Percentiles rank a stretch among this genome's conserved stretches.
Evolutionary conservation across 2,113 vertebrate species (phyloP).

Genomic region (Phaethon lepturus): DNA sequence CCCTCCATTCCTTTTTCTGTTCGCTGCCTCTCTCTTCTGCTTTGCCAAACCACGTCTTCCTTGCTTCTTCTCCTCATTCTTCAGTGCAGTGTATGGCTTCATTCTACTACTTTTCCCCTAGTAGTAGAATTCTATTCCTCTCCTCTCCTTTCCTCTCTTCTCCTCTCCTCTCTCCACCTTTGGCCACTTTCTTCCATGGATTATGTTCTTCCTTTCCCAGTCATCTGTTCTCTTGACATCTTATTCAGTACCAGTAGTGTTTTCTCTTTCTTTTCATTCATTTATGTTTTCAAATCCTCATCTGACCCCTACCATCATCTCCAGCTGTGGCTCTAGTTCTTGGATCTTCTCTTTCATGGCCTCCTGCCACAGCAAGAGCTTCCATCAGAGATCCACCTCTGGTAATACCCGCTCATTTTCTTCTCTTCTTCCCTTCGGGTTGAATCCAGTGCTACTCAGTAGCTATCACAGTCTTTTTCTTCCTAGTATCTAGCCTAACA

Average conservation of each 20-base stretch:
- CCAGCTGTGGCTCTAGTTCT: neutral
- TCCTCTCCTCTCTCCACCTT: neutral
- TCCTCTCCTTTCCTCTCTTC: neutral
- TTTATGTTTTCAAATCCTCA: neutral
- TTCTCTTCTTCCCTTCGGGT: neutral
- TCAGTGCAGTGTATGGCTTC: neutral
- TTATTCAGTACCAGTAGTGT: neutral
- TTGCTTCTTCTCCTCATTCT: neutral
- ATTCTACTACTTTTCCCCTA: neutral
- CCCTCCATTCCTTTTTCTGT: neutral
- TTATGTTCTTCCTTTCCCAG: neutral
- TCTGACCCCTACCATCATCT: neutral
- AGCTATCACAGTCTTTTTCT: neutral
- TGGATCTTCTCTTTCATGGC: neutral
- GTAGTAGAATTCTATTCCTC: neutral
- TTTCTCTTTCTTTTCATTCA: neutral
- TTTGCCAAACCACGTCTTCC: neutral
- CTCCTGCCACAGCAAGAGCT: neutral
- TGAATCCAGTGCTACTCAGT: neutral
- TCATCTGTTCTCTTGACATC: neutral
- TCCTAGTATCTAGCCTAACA: neutral
- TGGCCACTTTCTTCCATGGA: neutral
- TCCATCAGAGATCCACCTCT: neutral
- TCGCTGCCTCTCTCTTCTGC: neutral
- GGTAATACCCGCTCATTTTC: neutral